A percentile compares a stretch with the other conserved stretches of the same genome.
Evolutionary conservation across 1,140 invertebrate genomes (phyloP).

Genomic region (Drosophila guanche): DNA sequence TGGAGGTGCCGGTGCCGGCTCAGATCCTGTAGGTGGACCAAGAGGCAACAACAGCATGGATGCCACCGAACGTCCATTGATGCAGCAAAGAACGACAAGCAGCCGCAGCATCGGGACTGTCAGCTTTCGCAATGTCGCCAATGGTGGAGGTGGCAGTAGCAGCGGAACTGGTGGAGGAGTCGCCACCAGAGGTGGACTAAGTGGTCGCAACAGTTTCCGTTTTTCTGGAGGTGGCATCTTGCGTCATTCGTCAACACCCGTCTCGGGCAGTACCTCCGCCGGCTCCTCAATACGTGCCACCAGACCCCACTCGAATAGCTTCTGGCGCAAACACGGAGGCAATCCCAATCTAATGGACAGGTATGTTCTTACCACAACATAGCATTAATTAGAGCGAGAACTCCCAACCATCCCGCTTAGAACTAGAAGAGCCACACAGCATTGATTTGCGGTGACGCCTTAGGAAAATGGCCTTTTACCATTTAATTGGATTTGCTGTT

Average conservation of each 20-base stretch:
- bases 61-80: slow-evolving; percentile 49
- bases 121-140: slow-evolving; percentile 59
- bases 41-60: slow-evolving; percentile 32
- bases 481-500: too few relatives aligned
- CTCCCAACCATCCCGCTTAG: slow-evolving; percentile 7
- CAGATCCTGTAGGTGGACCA: not conserved
- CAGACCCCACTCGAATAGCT: slow-evolving; percentile 54
- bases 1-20: slow-evolving; percentile 4
- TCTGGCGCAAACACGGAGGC: slow-evolving; percentile 75
- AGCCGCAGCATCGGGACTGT: slow-evolving; percentile 46
- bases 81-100: slow-evolving; percentile 46
- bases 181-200: not conserved
- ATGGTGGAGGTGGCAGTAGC: slow-evolving; percentile 27
- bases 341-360: slow-evolving; percentile 80
- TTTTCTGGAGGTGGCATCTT: slow-evolving; percentile 65
- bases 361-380: slow-evolving; percentile 42
- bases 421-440: slow-evolving; percentile 7
- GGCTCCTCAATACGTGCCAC: slow-evolving; percentile 12
- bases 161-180: slow-evolving; percentile 23
- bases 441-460: not conserved
- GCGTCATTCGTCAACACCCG: slow-evolving; percentile 66
- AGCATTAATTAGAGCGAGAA: slow-evolving; percentile 42
- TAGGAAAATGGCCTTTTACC: too few relatives aligned
- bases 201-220: slow-evolving; percentile 61
- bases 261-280: slow-evolving; percentile 30